Conservation (phyloP, 2,113 vertebrate species). For the Petroica traversi region DNA sequence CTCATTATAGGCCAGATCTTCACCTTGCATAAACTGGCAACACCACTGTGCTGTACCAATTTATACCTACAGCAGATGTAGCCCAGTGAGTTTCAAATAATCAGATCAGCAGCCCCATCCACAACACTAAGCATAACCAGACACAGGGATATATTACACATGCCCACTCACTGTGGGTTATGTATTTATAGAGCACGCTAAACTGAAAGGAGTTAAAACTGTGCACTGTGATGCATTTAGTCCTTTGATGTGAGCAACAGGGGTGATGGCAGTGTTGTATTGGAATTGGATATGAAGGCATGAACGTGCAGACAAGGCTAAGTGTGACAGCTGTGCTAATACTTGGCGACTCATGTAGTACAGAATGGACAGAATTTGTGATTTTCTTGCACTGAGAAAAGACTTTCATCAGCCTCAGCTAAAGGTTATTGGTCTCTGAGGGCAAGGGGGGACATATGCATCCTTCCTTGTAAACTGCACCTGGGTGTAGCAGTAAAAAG, state of each 20-base stretch:
- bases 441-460: background rate
- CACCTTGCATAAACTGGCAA: background rate
- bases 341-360: background rate
- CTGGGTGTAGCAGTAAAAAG: background rate
- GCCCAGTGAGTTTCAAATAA: constrained; percentile 21
- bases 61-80: background rate
- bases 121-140: background rate
- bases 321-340: background rate
- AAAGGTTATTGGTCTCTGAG: background rate
- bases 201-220: constrained; percentile 7
- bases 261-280: background rate
- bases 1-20: background rate
- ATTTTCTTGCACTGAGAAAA: background rate
- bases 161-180: background rate
- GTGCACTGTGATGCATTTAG: background rate
- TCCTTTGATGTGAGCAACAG: constrained; percentile 15
- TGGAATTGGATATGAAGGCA: background rate
- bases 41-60: background rate
- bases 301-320: background rate
- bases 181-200: background rate
- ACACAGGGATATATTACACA: background rate
- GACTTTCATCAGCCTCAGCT: background rate
- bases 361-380: background rate
- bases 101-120: background rate
- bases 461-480: background rate